Evolutionary conservation across 2,888 invertebrate species (phyloP).

Genomic region (Lasius fuliginosus): DNA sequence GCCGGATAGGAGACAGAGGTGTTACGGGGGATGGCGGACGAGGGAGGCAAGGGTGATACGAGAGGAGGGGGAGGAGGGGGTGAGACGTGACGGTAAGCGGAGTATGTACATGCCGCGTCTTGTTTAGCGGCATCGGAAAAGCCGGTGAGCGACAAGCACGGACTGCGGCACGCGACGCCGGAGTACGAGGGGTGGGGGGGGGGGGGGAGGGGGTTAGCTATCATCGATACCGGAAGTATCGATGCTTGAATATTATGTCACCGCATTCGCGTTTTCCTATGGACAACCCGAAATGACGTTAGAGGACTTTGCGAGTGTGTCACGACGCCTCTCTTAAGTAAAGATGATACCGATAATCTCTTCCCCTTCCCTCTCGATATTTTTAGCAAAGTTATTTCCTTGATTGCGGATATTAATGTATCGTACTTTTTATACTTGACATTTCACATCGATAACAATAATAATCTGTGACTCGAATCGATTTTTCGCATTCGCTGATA

Average conservation of each 20-base stretch:
- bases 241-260: constrained; percentile 14
- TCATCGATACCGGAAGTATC: constrained; percentile 49
- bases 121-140: constrained; percentile 77
- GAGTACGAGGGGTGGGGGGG: constrained; percentile 33
- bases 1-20: constrained; percentile 42
- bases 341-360: background rate
- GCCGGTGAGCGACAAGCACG: constrained; percentile 70
- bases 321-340: background rate
- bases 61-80: constrained; percentile 56
- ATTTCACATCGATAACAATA: background rate
- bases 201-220: background rate
- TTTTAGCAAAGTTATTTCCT: background rate
- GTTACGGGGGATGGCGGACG: constrained; percentile 32
- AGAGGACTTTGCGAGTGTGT: background rate
- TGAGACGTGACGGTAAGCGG: constrained; percentile 61
- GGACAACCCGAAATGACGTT: background rate
- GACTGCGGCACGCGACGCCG: constrained; percentile 71
- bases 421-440: background rate
- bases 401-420: background rate
- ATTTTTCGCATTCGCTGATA: background rate
- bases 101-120: constrained; percentile 71
- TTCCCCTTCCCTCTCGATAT: background rate
- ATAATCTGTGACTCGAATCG: background rate
- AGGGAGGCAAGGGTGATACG: constrained; percentile 62
- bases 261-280: background rate